These are phyloP conservation scores for Aspidoscelis tigris DNA, from an alignment of 2,113 vertebrate species.

Conservation along the genomic window DNA sequence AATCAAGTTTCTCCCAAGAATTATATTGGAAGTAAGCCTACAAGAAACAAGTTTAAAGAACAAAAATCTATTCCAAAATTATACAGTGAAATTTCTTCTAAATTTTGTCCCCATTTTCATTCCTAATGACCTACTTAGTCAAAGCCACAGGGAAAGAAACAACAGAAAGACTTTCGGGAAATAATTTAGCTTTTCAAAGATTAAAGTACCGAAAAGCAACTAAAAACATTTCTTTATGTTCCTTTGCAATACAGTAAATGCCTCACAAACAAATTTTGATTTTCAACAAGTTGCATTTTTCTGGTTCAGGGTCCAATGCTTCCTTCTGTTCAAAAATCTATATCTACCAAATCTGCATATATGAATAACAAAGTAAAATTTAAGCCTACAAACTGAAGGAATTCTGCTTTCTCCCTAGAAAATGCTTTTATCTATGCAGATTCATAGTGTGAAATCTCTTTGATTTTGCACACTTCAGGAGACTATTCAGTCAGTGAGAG, in stretches of 20 bases:
- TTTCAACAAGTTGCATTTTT: constrained; percentile 44
- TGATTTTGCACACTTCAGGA: constrained; percentile 27
- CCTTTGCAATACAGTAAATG: neutral
- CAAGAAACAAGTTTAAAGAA: neutral
- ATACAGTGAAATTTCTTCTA: neutral
- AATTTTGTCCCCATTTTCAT: neutral
- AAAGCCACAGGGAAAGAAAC: neutral
- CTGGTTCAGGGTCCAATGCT: constrained; percentile 52
- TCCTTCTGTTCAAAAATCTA: constrained; percentile 47
- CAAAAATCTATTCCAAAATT: neutral
- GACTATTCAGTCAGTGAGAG: constrained; percentile 4
- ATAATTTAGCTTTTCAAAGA: no score
- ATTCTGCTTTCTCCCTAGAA: constrained; percentile 59
- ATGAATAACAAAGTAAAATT: constrained; percentile 63
- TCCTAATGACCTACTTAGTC: neutral
- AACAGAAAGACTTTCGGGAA: neutral
- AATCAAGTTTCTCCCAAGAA: no score
- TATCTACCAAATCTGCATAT: constrained; percentile 41
- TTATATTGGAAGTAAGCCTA: neutral
- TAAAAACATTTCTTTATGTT: neutral
- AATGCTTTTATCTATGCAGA: constrained; percentile 63
- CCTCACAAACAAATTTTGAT: constrained; percentile 18
- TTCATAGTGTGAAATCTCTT: constrained; percentile 54
- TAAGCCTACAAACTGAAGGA: constrained; percentile 67
- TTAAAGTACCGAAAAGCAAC: neutral